A percentile compares a stretch with the other conserved stretches of the same genome.
phyloP scores from a whole-genome alignment of 1,140 invertebrate species.

The Manduca sexta region DNA sequence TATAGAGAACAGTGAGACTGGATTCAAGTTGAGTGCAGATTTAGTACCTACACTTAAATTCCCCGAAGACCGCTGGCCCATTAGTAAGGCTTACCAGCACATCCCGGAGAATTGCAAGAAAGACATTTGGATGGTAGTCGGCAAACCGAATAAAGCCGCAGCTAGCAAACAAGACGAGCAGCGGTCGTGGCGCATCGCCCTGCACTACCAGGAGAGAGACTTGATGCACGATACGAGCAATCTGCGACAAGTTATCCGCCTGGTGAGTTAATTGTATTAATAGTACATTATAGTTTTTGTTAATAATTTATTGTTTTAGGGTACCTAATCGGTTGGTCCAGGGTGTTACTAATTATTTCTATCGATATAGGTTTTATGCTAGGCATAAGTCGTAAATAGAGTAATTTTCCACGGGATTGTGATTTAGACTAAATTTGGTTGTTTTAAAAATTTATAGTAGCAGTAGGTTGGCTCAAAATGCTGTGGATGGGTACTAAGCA shows the following conservation, averaged over 20 bases:
- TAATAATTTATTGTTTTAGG: too few relatives aligned
- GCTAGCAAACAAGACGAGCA: constrained; percentile 15
- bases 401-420: too few relatives aligned
- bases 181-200: constrained; percentile 44
- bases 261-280: constrained; percentile 28
- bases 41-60: constrained; percentile 66
- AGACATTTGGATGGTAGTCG: constrained; percentile 44
- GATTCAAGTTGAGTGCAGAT: constrained; percentile 54
- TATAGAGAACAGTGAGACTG: constrained; percentile 17
- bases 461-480: too few relatives aligned
- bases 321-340: too few relatives aligned
- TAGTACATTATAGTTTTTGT: too few relatives aligned
- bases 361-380: too few relatives aligned
- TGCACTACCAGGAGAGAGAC: constrained; percentile 46
- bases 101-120: constrained; percentile 25
- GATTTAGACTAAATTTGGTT: too few relatives aligned
- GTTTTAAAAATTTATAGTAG: too few relatives aligned
- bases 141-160: constrained; percentile 37
- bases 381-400: too few relatives aligned
- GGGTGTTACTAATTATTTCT: too few relatives aligned
- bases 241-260: constrained; percentile 29
- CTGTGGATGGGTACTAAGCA: too few relatives aligned
- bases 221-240: constrained; percentile 33
- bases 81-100: constrained; percentile 21
- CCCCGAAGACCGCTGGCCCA: constrained; percentile 34